These are phyloP conservation scores for Sebastes fasciatus DNA, from an alignment of 2,113 vertebrate genomes.

Conservation along the genomic window DNA sequence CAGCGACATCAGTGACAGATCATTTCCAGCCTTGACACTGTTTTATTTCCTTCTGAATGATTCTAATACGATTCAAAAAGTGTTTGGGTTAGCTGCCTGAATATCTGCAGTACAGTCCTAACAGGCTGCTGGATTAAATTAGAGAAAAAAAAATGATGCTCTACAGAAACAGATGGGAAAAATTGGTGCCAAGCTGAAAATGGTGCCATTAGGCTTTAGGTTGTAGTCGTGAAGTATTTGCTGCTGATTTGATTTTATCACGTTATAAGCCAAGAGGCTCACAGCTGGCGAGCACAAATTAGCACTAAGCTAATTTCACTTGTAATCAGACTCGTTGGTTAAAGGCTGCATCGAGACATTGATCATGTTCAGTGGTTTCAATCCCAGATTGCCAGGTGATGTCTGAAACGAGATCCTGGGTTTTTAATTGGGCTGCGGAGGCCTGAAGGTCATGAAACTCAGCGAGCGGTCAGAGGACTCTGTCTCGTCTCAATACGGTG, in stretches of 20 bases:
- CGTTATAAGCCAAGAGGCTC: constrained; percentile 18
- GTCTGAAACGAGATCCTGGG: constrained; percentile 32
- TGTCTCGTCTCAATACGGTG: constrained; percentile 37
- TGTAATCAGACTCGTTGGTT: neutral
- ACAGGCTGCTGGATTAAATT: neutral
- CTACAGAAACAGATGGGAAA: constrained; percentile 26
- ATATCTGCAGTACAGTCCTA: neutral
- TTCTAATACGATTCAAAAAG: neutral
- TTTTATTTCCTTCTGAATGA: constrained; percentile 3
- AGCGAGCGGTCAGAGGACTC: constrained; percentile 19
- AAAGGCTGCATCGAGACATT: constrained; percentile 8
- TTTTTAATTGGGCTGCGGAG: constrained; percentile 30
- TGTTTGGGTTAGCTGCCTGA: neutral
- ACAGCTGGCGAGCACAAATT: constrained; percentile 25
- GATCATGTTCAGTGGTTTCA: constrained; percentile 9
- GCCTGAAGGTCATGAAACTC: constrained; percentile 44
- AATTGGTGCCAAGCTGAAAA: constrained; percentile 14
- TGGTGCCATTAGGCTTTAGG: constrained; percentile 14
- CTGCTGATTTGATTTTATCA: constrained; percentile 27
- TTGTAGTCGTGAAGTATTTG: constrained; percentile 31
- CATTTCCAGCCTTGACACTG: neutral
- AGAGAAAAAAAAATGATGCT: neutral
- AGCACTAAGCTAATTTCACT: constrained; percentile 17
- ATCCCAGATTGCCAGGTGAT: neutral
- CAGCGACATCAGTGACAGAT: neutral